Base-by-base conservation (phyloP, 2,797 vertebrate genomes). In the Lepus townsendii region DNA sequence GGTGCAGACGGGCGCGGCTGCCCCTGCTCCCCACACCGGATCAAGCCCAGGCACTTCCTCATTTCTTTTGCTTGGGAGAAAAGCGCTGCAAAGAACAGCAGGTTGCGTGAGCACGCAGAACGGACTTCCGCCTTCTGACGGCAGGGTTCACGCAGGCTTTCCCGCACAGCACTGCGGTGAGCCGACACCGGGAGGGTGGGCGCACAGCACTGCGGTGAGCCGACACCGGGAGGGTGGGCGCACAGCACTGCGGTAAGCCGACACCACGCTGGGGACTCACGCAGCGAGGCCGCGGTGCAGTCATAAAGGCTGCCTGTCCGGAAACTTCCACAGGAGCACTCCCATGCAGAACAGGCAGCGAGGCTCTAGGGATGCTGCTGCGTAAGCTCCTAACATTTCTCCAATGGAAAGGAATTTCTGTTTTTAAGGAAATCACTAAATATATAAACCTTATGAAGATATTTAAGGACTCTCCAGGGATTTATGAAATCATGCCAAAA, bases 371-470 rank as follows among this genome's bases (percentile, higher is more conserved):
- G 32, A 54, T 82, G 54, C 11, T 13, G 35, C 24, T 32, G 42
- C 26, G 20, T 52, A 66, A 91, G 80, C 17, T 32, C 47, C n/a
- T 60, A 75, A 82, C 2, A 32, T 54, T 60, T 66, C 73, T 83
- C 47, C 24, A 89, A 71, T 50, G 42, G 47, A 79, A 73, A 66
- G 35, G 50, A 80, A 47, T 76, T 57, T 26, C 42, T 62, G 16
- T 65, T 78, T 79, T 93, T 50, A 89, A 92, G 66, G 26, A 83
- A 27, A 76, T 76, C 47, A 47, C 71, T 86, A 62, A 52, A 72
- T 66, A n/a, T 5, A 57, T 35, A n/a, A 68, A 60, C n/a, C n/a
- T 89, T 50, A 85, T 0, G 5, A 80, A 14, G 65, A 20, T 79
- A 42, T 66, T 86, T 16, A 73, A 66, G 77, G 47, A 84, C 24